Evolutionary conservation across 2,113 vertebrate species (phyloP), one percentile per base, ranked within the genome.

Genomic region (Zosterops borbonicus): DNA sequence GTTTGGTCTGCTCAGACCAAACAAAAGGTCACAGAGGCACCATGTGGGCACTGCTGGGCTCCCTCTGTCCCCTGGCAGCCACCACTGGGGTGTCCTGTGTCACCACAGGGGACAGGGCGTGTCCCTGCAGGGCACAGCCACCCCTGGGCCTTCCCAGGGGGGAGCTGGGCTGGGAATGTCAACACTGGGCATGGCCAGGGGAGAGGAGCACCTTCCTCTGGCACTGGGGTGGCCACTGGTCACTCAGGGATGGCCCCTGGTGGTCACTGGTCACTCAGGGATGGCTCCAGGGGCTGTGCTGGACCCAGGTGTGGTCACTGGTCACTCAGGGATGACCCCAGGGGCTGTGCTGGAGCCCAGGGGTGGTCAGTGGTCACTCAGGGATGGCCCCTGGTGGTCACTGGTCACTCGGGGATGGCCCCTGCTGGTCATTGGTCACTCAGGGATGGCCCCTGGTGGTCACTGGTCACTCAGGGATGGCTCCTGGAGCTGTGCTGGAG

Each of bases 151-250:
- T 79, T 67, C 47, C 67, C 19, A 1, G 17, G 25, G 47, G 15
- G 19, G 35, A 60, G 27, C 52, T 29, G 63, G 39, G 39, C 35
- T 75, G 39, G 39, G 82, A 27, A 75, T 20, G 9, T 46, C 52
- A 68, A 11, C 0, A 1, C 47, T 11, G 19, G 0, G 1, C 3
- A 2, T 11, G 50, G 3, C 39, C 1, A 1, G 58, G 52, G 39
- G 12, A 6, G 37, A 12, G 0, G 2, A 49, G 29, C 46, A 42
- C 27, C 31, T 24, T 52, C 41, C 33, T 46, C 10, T 42, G 28
- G 4, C 0, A 0, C 39, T 63, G 49, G 35, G 62, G 75, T 35
- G 53, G 9, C 28, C n/a, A 29, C 33, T 35, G 42, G 16, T 28
- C 59, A 42, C 75, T 11, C 47, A 42, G 59, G 29, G 75, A 17